Evolutionary conservation across 1,140 invertebrate genomes (phyloP).

Genomic region (Hylaeus volcanicus): DNA sequence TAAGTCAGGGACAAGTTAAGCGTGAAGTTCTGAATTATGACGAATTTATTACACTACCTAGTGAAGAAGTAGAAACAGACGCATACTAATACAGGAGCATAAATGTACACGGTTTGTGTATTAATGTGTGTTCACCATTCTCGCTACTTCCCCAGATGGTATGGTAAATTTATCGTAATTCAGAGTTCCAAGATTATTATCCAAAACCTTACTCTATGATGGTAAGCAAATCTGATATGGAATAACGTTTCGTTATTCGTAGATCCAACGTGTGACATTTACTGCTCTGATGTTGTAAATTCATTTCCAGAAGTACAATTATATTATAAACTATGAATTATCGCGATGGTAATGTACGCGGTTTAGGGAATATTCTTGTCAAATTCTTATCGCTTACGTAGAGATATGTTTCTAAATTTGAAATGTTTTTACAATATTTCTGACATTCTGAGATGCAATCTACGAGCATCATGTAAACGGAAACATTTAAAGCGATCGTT

Average conservation of each 20-base stretch:
- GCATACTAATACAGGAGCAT: too few relatives aligned
- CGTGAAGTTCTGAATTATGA: too few relatives aligned
- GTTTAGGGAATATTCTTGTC: background rate
- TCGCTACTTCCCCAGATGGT: too few relatives aligned
- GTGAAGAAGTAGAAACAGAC: too few relatives aligned
- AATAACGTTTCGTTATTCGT: slow-evolving; percentile 22
- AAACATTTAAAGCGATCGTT: background rate
- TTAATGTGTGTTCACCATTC: too few relatives aligned
- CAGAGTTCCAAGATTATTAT: too few relatives aligned
- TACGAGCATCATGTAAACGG: background rate
- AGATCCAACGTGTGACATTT: slow-evolving; percentile 3
- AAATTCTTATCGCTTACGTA: background rate
- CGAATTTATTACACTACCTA: too few relatives aligned
- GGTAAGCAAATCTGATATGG: slow-evolving; percentile 18
- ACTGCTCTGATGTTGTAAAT: background rate
- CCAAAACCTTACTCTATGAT: too few relatives aligned
- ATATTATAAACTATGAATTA: background rate
- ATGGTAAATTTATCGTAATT: too few relatives aligned
- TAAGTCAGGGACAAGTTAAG: background rate
- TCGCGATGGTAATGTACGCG: too few relatives aligned
- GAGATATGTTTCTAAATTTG: background rate
- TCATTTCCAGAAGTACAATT: background rate
- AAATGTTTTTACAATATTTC: background rate
- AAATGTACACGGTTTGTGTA: too few relatives aligned
- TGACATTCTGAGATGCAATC: background rate